phyloP scores from a whole-genome alignment of 2,797 vertebrate genomes.

The Cygnus olor region DNA sequence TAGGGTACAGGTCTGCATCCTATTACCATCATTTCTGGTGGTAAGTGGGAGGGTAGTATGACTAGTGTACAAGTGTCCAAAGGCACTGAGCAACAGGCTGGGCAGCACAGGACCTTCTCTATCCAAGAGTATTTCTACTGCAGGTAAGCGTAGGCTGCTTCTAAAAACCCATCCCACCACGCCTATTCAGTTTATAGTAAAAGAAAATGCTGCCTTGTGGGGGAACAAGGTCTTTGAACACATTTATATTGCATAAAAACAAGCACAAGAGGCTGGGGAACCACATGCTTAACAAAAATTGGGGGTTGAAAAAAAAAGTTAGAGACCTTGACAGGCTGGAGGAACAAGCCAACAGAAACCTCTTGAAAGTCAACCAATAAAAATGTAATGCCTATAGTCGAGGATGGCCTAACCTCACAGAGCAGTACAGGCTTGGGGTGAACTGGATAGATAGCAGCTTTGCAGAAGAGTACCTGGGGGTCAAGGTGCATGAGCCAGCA shows the following conservation, averaged over 20 bases:
- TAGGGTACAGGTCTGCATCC: neutral
- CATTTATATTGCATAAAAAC: neutral
- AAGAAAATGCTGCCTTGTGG: neutral
- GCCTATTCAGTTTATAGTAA: neutral
- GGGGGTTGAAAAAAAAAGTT: neutral
- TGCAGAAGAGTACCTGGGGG: neutral
- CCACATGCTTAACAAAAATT: neutral
- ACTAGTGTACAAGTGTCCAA: neutral
- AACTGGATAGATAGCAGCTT: neutral
- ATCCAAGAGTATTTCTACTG: neutral
- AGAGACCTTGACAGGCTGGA: neutral
- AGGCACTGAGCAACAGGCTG: neutral
- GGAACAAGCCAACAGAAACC: neutral
- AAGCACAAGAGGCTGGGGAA: neutral
- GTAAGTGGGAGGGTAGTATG: neutral
- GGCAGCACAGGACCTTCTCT: neutral
- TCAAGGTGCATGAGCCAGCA: neutral
- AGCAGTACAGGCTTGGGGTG: neutral
- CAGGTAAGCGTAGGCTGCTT: neutral
- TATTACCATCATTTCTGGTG: neutral
- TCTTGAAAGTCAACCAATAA: neutral
- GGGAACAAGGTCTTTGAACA: neutral
- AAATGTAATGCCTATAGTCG: neutral
- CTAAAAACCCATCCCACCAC: neutral
- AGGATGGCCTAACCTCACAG: neutral